Conservation (phyloP, 2,797 vertebrate genomes). For the Hephaestus fuliginosus region DNA sequence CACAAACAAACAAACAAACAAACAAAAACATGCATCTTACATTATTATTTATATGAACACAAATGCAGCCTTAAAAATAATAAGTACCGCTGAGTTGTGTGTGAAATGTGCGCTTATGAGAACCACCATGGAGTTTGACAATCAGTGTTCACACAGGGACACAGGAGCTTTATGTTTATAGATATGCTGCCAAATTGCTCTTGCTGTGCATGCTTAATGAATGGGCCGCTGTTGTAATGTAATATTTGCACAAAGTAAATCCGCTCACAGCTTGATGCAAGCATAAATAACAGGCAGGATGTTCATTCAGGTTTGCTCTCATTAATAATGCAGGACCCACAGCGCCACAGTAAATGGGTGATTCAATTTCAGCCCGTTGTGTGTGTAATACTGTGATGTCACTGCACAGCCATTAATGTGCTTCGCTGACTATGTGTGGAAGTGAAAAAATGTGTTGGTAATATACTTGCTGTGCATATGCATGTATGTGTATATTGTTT, state of each 20-base stretch:
- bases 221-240: slow-evolving; percentile 70
- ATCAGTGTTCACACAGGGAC: slow-evolving; percentile 31
- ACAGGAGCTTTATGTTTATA: slow-evolving; percentile 57
- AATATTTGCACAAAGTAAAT: slow-evolving; percentile 79
- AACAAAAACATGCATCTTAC: too few species aligned
- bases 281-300: slow-evolving; percentile 78
- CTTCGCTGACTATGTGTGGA: slow-evolving; percentile 17
- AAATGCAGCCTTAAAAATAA: slow-evolving; percentile 9
- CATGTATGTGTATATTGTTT: neutral
- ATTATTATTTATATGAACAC: neutral
- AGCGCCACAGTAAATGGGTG: slow-evolving; percentile 67
- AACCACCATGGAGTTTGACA: slow-evolving; percentile 2
- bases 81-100: slow-evolving; percentile 16
- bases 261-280: slow-evolving; percentile 69
- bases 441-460: neutral
- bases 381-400: slow-evolving; percentile 48
- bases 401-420: slow-evolving; percentile 33
- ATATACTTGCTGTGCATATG: neutral
- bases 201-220: slow-evolving; percentile 66
- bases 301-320: slow-evolving; percentile 76
- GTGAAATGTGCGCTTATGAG: neutral
- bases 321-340: slow-evolving; percentile 79
- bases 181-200: slow-evolving; percentile 64
- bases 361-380: slow-evolving; percentile 71
- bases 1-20: neutral